Conservation (phyloP, 2,888 invertebrate species). For the Arctia plantaginis region DNA sequence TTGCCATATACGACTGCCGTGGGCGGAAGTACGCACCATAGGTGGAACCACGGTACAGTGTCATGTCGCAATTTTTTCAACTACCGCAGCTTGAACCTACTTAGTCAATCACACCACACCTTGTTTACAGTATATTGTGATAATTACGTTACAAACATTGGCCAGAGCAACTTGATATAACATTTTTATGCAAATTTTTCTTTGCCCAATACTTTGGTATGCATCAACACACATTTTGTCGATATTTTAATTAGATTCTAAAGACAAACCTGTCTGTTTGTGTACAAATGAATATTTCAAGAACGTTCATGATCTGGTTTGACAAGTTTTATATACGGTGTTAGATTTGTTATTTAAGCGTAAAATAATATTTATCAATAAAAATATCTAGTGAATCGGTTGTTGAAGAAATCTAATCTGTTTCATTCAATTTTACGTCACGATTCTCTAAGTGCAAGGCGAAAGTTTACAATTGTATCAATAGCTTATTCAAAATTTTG, state of each 20-base stretch:
- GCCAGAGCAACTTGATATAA: constrained; percentile 9
- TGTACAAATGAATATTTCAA: constrained; percentile 47
- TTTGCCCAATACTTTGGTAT: constrained; percentile 29
- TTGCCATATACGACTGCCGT: constrained; percentile 71
- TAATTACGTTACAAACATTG: constrained; percentile 23
- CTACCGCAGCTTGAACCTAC: constrained; percentile 43
- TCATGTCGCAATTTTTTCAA: constrained; percentile 56
- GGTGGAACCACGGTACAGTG: constrained; percentile 51
- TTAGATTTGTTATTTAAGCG: constrained; percentile 32
- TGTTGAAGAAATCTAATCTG: constrained; percentile 27
- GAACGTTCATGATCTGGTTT: constrained; percentile 38
- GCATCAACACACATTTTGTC: constrained; percentile 41
- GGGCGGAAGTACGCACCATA: constrained; percentile 77
- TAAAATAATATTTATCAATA: constrained; percentile 39
- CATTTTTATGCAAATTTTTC: constrained; percentile 32
- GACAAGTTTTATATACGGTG: constrained; percentile 43
- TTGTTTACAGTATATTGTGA: constrained; percentile 6
- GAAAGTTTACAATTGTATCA: constrained; percentile 61
- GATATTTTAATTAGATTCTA: constrained; percentile 60
- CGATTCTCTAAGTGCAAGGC: constrained; percentile 50
- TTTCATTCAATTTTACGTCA: constrained; percentile 42
- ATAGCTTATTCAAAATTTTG: constrained; percentile 61
- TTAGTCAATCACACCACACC: constrained; percentile 26
- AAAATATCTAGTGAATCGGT: constrained; percentile 34
- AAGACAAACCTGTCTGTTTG: constrained; percentile 56